Base-by-base conservation (phyloP, 2,888 invertebrate genomes). In the Hylaea fasciaria region DNA sequence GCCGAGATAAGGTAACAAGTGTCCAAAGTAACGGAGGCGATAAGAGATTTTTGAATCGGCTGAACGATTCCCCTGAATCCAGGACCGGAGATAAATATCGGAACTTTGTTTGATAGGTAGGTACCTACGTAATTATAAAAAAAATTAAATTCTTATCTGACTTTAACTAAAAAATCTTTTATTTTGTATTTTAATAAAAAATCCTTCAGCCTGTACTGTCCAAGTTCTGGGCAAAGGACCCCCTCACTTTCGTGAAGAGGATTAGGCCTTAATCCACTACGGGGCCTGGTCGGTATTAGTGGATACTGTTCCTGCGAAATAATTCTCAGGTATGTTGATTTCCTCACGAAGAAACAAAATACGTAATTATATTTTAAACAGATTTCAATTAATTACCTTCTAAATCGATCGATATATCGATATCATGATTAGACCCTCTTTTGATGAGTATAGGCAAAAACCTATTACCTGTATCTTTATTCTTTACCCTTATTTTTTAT, bases 1-100 rank as follows among this genome's bases (percentile, higher is more conserved):
- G 46, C 41, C 17, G 16, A 50, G 68, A 68, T 68, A 68, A 68
- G 51, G 46, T 57, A 62, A 62, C 49, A 59, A 47, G 52, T 57
- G 57, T 57, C 41, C 17, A 51, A 59, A 53, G 58, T 50, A 54
- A 35, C 56, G 37, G 7, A 29, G 28, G 35, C 41, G 63, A 65
- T 65, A 67, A 63, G 46, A 44, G 43, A 52, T 62, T 50, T 62
- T 60, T 60, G 47, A 49, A 55, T 50, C 39, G 52, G 44, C 53
- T 46, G 49, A 60, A 62, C 60, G 17, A 52, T 41, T 65, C 55
- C 55, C 47, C 47, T 61, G 62, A n/a, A n/a, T n/a, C n/a, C n/a
- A n/a, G n/a, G n/a, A 57, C 29, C 39, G 54, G 48, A 59, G 57
- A 58, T 58, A 52, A 57, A 51, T 43, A 16, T 41, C 10, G 44